Evolutionary conservation across 37 sponge, comb jelly and placozoan species (phyloP).

Genomic region (Halichondria panicea): DNA sequence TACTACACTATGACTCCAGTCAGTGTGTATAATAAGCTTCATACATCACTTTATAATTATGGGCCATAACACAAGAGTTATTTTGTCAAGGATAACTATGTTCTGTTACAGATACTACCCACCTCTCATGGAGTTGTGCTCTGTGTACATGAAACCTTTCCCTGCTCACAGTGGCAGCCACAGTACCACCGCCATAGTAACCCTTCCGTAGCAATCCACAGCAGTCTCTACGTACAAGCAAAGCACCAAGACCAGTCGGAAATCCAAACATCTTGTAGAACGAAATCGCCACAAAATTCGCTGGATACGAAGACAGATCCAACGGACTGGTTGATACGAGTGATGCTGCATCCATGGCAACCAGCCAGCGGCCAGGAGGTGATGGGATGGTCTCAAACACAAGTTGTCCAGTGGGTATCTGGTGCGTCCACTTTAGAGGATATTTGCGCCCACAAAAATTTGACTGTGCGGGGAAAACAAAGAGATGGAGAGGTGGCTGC

Average conservation of each 20-base stretch:
- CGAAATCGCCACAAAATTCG: constrained; percentile 87
- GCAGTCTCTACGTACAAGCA: constrained; percentile 74
- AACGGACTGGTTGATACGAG: constrained; percentile 70
- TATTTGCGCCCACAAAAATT: constrained; percentile 93
- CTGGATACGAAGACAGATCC: constrained; percentile 58
- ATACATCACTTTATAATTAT: no score
- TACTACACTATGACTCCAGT: no score
- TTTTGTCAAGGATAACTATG: no score
- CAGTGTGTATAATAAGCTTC: no score
- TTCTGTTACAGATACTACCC: no score
- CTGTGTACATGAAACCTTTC: constrained; percentile 45
- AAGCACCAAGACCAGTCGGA: constrained; percentile 93
- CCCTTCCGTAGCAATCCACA: constrained; percentile 40
- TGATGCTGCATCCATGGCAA: constrained; percentile 84
- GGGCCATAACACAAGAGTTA: no score
- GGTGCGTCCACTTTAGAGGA: constrained; percentile 69
- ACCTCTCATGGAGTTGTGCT: constrained; percentile 75
- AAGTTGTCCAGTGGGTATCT: constrained; percentile 18
- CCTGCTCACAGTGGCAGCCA: constrained; percentile 61
- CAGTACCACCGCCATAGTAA: constrained; percentile 95
- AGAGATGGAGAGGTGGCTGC: constrained; percentile 41
- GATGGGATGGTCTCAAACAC: not conserved
- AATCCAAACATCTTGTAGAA: constrained; percentile 97
- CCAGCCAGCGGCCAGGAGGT: constrained; percentile 39
- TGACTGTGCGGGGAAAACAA: constrained; percentile 92